Base-by-base conservation (phyloP, 1,140 invertebrate genomes). In the Neodiprion fabricii region DNA sequence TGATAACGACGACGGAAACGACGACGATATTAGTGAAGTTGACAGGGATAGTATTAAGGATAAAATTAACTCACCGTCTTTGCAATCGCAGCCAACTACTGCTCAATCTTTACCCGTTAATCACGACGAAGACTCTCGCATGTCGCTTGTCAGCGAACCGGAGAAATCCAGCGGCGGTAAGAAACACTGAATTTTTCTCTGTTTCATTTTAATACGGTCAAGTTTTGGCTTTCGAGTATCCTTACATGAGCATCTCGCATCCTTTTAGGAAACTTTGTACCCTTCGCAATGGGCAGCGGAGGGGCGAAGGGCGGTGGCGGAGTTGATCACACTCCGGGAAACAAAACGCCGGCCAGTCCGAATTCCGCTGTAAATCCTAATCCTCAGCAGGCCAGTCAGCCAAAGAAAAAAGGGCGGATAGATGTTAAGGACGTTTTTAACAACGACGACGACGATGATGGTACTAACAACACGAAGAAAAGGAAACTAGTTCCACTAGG, bases 381-480 rank as follows among this genome's bases (percentile, higher is more conserved):
- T 76, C 71, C 80, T 4, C 83, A 85, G 66, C 83, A 82, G 12
- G n/a, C 79, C 1, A 85, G 80, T 80, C 79, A 84, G 66, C 75
- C 79, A 0, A 87, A 83, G 70, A 93, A 93, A 80, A 93, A 94
- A 79, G 94, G 94, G 80, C 95, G 94, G 80, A 90, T 96, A 23
- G 95, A 96, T 76, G 92, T 97, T 0, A 94, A 95, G 73, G 96
- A 97, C 80, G 96, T 97, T 3, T 98, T 98, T 82, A 97, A 97
- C 86, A 95, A 94, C 74, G 95, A 96, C 78, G 96, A 98, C 79
- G 95, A 96, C 81, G 94, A 95, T 78, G 94, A 95, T 70, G 92
- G 91, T 77, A 84, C 86, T 68, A 91, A 89, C 79, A 89, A 89
- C 77, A 85, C 90, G 67, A 96, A 95, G 83, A 95, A 95, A 89